Conservation (phyloP, 2,888 invertebrate genomes). For the Aphrophora alni region DNA sequence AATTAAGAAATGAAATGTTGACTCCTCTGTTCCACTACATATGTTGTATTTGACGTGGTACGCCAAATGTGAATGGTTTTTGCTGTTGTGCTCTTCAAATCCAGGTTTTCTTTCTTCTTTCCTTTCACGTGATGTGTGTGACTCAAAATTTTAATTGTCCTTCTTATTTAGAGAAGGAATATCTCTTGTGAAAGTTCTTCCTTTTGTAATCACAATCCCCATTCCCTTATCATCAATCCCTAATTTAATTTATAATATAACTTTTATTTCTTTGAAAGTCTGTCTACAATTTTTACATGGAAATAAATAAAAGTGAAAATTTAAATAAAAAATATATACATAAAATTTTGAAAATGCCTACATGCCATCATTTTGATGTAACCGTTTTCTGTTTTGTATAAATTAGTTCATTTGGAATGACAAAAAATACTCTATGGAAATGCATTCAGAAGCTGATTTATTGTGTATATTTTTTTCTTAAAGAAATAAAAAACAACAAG, state of each 20-base stretch:
- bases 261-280: constrained; percentile 32
- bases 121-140: constrained; percentile 16
- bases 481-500: background rate
- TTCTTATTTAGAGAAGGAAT: constrained; percentile 25
- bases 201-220: constrained; percentile 34
- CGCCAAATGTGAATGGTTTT: constrained; percentile 43
- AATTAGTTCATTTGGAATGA: background rate
- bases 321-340: constrained; percentile 29
- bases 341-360: constrained; percentile 20
- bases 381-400: constrained; percentile 10
- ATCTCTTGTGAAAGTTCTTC: constrained; percentile 31
- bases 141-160: constrained; percentile 20
- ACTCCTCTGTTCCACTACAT: constrained; percentile 26
- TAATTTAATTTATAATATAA: constrained; percentile 36
- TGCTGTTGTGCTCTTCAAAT: constrained; percentile 40
- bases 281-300: constrained; percentile 31
- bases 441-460: background rate
- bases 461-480: background rate
- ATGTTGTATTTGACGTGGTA: constrained; percentile 37
- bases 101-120: constrained; percentile 27
- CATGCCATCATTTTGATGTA: constrained; percentile 30
- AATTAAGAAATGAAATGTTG: constrained; percentile 28
- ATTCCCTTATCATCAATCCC: constrained; percentile 34
- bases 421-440: background rate
- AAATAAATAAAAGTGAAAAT: constrained; percentile 19